These are phyloP conservation scores for Megaptera novaeangliae DNA, from an alignment of 2,113 vertebrate species.

Conservation along the genomic window DNA sequence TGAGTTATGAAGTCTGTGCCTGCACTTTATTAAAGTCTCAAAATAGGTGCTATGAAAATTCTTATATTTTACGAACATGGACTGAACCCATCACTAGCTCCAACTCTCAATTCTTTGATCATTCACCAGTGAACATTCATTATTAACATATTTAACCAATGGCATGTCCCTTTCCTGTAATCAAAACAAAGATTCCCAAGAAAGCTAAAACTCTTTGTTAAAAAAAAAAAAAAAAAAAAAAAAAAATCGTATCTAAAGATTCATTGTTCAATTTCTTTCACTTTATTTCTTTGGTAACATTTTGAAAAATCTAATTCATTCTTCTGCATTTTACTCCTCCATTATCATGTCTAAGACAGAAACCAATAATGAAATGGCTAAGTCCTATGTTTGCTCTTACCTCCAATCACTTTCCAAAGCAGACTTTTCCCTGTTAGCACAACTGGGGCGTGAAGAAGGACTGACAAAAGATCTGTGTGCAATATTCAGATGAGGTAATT, in stretches of 20 bases:
- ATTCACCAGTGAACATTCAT: background rate
- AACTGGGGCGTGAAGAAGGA: no score
- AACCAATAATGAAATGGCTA: background rate
- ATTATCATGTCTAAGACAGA: background rate
- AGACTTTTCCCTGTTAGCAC: background rate
- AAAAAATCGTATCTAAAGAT: background rate
- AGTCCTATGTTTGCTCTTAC: background rate
- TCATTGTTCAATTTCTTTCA: background rate
- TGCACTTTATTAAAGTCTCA: background rate
- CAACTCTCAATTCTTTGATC: background rate
- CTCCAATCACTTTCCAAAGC: background rate
- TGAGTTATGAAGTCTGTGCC: background rate
- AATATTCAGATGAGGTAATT: no score
- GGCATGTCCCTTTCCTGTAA: background rate
- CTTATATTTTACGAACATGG: background rate
- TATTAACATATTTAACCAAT: background rate
- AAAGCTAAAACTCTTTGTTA: background rate
- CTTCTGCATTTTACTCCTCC: background rate
- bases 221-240: background rate
- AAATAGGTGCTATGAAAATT: background rate
- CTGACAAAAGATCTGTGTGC: no score
- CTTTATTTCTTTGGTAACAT: background rate
- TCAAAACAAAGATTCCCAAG: background rate
- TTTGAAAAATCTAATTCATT: background rate
- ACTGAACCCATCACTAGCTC: background rate